Evolutionary conservation across 2,797 vertebrate species (phyloP), one percentile per base, ranked within the genome.

Genomic region (Acrossocheilus fasciatus): DNA sequence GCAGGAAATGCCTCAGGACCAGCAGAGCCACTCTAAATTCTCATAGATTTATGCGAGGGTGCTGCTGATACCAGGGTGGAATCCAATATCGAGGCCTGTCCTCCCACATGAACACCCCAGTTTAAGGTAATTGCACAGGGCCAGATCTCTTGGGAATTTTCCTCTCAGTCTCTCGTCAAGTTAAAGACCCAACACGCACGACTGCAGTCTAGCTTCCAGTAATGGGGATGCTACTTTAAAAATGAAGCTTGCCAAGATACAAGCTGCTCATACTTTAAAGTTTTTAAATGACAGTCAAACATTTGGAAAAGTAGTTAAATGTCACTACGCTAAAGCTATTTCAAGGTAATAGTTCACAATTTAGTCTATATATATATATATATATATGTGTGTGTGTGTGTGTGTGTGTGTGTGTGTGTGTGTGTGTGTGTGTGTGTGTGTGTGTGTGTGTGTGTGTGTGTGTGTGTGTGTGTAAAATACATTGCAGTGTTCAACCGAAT

Each of bases 1-100:
- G 70, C 47, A 80, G 84, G 84, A 86, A 86, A 88, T 81, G 69
- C 86, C 81, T 88, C 57, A 68, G 81, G 84, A 68, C 59, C 84
- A 84, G 70, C 23, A 59, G 81, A 78, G 87, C 82, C 72, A 86
- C 81, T 84, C 77, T 72, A 59, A 84, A 86, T 88, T 88, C 81
- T 82, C 76, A 86, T 82, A 89, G 86, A 89, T 90, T 86, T 84
- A 84, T 86, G 82, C 14, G 50, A 81, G 54, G 59, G 68, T 75
- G 62, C 76, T 64, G 64, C 69, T 69, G 74, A 89, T 83, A 89
- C 79, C 41, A 85, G 39, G 17, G 59, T 83, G 75, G 86, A 86
- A 83, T 64, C 81, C 80, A 83, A 86, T 78, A 84, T 88, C 54
- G 43, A 81, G 81, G 76, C 45, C 66, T 30, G 50, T 75, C 75